Evolutionary conservation across 1,140 invertebrate species (phyloP).

Genomic region (Cyclargus thomasi): DNA sequence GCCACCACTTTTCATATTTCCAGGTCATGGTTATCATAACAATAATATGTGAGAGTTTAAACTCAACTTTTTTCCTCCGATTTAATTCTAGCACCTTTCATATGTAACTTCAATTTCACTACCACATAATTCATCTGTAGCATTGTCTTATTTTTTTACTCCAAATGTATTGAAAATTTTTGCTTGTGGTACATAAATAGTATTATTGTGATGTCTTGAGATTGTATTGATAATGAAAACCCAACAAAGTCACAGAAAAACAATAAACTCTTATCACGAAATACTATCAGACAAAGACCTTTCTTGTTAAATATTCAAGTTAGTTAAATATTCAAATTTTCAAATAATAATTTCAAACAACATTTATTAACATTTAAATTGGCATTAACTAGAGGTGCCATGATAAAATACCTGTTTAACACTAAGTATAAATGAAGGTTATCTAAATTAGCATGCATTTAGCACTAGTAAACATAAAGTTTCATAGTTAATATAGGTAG

Average conservation of each 20-base stretch:
- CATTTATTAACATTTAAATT: not conserved
- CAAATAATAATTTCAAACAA: slow-evolving; percentile 8
- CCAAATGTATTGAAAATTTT: too few relatives aligned
- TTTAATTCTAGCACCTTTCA: too few relatives aligned
- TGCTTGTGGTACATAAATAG: not conserved
- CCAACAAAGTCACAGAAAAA: slow-evolving; percentile 19
- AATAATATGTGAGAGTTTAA: too few relatives aligned
- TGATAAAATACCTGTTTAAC: not conserved
- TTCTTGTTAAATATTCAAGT: too few relatives aligned
- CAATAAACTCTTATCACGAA: slow-evolving; percentile 14
- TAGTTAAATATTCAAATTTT: not conserved
- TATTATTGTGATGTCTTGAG: not conserved
- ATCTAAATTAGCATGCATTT: not conserved
- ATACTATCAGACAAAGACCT: not conserved
- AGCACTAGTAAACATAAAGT: too few relatives aligned
- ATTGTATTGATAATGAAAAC: not conserved
- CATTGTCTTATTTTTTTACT: too few relatives aligned
- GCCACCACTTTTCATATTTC: too few relatives aligned
- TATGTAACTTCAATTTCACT: too few relatives aligned
- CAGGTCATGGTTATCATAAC: too few relatives aligned
- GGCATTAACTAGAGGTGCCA: not conserved
- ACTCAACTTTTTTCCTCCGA: too few relatives aligned
- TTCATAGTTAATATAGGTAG: too few relatives aligned
- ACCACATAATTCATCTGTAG: too few relatives aligned
- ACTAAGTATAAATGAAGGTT: not conserved